Base-by-base conservation (phyloP, 2,797 vertebrate species). In the Acrossocheilus wenchowensis region DNA sequence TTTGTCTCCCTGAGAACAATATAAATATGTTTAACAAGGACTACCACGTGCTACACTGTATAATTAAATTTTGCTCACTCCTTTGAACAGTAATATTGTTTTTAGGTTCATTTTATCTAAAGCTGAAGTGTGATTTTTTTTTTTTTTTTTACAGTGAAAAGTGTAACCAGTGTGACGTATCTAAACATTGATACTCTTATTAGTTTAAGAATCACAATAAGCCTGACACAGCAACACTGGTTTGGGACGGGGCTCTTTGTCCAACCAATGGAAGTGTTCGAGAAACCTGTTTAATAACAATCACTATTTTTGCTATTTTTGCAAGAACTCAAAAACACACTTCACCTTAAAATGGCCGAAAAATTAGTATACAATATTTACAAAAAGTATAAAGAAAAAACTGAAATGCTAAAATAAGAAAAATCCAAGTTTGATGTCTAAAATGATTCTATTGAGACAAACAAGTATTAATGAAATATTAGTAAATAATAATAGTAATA, bases 1-100 rank as follows among this genome's bases (percentile, higher is more conserved):
- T 88, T 89, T 90, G 90, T 90, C 82, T 88, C 57, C 54, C 50
- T 45, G 52, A 78, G 79, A 82, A 88, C 75, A 88, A 88, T 86
- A 86, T 86, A 79, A 90, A 90, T 86, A 89, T 78, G 82, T 84
- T 90, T 83, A 88, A 88, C 86, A 86, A 85, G 83, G 84, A 87
- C 89, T 87, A 78, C 68, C 86, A 57, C 60, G 77, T 39, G 45
- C 82, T 83, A 78, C 81, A 54, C 73, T 57, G 83, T 69, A 88
- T 77, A 41, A 79, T 68, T 85, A 74, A 81, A 81, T 82, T n/a
- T 34, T 78, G 80, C 74, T 41, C 62, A 21, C 81, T 80, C 11
- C 39, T 69, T 78, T 82, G 52, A 75, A 84, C 36, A 34, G 75
- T 75, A 57, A n/a, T 78, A 36, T 39, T 74, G 11, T 45, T 45